Percentiles rank a stretch among this genome's conserved stretches.
These are phyloP conservation scores for Hyles vespertilio DNA, from an alignment of 1,140 invertebrate species.

Conservation along the genomic window DNA sequence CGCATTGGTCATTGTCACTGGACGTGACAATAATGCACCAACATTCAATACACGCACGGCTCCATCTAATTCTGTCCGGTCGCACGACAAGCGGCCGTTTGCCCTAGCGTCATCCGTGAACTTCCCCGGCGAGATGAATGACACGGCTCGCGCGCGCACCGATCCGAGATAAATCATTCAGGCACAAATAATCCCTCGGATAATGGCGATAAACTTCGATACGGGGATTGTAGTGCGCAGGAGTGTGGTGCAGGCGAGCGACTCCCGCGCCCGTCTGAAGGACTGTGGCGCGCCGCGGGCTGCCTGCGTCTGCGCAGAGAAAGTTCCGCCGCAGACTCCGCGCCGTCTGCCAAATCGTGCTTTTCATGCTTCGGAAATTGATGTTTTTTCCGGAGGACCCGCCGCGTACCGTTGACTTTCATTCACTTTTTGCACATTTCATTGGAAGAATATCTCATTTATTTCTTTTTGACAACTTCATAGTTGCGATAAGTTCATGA, in stretches of 20 bases:
- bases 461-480: no score
- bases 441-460: not conserved
- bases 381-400: constrained; percentile 61
- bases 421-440: constrained; percentile 10
- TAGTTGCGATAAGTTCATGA: no score
- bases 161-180: constrained; percentile 19
- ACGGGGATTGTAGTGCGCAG: constrained; percentile 22
- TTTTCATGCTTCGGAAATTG: constrained; percentile 69
- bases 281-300: constrained; percentile 40
- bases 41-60: constrained; percentile 35
- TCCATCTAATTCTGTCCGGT: no score
- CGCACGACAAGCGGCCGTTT: constrained; percentile 22
- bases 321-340: constrained; percentile 69
- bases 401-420: constrained; percentile 24
- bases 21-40: constrained; percentile 33
- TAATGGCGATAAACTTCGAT: not conserved
- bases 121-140: constrained; percentile 25
- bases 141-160: constrained; percentile 15
- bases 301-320: constrained; percentile 60
- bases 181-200: constrained; percentile 4
- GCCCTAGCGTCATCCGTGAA: constrained; percentile 20
- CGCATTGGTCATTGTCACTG: constrained; percentile 64
- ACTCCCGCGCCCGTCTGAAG: constrained; percentile 47
- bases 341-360: constrained; percentile 68
- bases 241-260: constrained; percentile 34